Conservation (phyloP, 2,888 invertebrate genomes). For the Mermis nigrescens region DNA sequence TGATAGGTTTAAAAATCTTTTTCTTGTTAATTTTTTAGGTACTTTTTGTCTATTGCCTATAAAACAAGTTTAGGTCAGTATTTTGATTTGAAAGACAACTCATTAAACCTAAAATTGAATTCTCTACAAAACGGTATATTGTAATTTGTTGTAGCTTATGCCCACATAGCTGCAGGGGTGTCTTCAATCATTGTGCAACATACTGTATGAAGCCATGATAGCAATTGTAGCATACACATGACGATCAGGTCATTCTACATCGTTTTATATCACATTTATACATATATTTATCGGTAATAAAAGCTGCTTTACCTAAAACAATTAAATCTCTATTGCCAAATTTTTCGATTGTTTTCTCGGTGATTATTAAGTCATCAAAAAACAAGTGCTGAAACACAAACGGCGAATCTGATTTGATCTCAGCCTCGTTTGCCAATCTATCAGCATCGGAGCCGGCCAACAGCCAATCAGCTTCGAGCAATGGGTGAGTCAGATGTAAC, state of each 20-base stretch:
- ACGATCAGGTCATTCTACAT: too few species aligned
- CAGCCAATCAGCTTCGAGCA: slow-evolving; percentile 23
- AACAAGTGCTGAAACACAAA: too few species aligned
- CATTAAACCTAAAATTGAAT: neutral
- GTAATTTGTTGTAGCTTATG: neutral
- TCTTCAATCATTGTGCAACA: neutral
- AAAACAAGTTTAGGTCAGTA: neutral
- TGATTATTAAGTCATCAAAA: neutral
- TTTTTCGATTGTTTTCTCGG: slow-evolving; percentile 18
- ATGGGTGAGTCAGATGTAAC: slow-evolving; percentile 25
- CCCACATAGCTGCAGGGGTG: neutral
- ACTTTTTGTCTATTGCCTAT: neutral
- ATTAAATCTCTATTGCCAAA: slow-evolving; percentile 26
- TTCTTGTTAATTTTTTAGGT: neutral
- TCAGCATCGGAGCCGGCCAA: slow-evolving; percentile 21
- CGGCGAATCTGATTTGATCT: neutral
- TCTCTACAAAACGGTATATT: neutral
- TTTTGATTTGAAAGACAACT: neutral
- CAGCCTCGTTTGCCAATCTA: slow-evolving; percentile 16
- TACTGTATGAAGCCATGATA: too few species aligned
- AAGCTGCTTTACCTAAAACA: slow-evolving; percentile 26
- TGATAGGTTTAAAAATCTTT: neutral
- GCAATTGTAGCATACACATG: too few species aligned
- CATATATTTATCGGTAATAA: slow-evolving; percentile 24
- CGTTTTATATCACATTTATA: too few species aligned